Conservation (phyloP, 2,797 vertebrate species). For the Pseudochirops cupreus region DNA sequence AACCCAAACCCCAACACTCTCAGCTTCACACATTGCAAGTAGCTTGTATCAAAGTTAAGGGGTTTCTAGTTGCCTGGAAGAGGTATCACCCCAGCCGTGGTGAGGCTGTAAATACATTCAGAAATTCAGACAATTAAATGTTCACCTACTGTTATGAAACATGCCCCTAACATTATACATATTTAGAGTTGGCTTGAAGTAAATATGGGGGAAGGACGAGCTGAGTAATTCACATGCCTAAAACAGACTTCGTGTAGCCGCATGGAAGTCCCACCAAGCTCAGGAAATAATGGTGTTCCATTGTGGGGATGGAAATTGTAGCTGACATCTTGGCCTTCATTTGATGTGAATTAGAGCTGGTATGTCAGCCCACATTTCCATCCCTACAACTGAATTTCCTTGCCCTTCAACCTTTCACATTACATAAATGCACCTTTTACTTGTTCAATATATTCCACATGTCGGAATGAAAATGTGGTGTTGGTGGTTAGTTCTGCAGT, state of each 20-base stretch:
- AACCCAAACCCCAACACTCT: conserved; percentile 36
- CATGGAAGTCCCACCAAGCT: conserved; percentile 26
- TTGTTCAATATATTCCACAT: conserved; percentile 64
- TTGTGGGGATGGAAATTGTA: conserved; percentile 27
- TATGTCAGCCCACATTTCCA: conserved; percentile 63
- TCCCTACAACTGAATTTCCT: conserved; percentile 36
- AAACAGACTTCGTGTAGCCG: conserved; percentile 53
- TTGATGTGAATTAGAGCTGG: conserved; percentile 52
- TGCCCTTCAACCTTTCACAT: conserved; percentile 50
- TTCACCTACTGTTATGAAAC: conserved; percentile 59
- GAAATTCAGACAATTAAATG: conserved; percentile 76
- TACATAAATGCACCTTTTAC: conserved; percentile 42
- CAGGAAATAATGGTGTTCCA: conserved; percentile 3
- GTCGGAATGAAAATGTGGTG: conserved; percentile 36
- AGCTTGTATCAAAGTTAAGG: conserved; percentile 77
- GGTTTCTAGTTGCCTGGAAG: conserved; percentile 80
- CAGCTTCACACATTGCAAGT: conserved; percentile 78
- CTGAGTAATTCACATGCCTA: conserved; percentile 5
- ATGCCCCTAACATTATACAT: conserved; percentile 42
- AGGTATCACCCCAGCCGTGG: conserved; percentile 63
- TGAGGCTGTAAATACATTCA: conserved; percentile 78
- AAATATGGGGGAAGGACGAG: neutral
- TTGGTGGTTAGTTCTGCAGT: conserved; percentile 45
- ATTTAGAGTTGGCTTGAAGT: conserved; percentile 55
- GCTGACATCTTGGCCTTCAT: conserved; percentile 42